Percentiles rank a stretch among this genome's conserved stretches.
Conservation (phyloP, 2,113 vertebrate species). For the Muntiacus reevesi region DNA sequence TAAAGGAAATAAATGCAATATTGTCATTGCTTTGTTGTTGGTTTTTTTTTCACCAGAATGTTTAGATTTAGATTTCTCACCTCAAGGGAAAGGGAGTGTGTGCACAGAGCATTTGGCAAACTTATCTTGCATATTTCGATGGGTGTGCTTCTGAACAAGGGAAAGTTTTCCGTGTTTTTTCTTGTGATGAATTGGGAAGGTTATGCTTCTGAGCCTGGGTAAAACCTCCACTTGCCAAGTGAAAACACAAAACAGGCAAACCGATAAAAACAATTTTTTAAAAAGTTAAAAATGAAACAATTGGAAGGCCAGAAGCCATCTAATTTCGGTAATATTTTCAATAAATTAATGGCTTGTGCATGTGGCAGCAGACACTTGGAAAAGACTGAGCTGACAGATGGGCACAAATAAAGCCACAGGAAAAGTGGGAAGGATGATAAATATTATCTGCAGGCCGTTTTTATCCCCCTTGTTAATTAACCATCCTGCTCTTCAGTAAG, state of each 20-base stretch:
- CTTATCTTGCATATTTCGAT: background rate
- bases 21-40: background rate
- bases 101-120: background rate
- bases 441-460: slow-evolving; percentile 19
- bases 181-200: background rate
- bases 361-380: slow-evolving; percentile 52
- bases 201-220: background rate
- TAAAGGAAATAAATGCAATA: background rate
- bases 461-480: slow-evolving; percentile 41
- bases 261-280: background rate
- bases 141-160: background rate
- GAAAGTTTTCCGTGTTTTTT: background rate
- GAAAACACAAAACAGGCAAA: slow-evolving; percentile 10
- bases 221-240: background rate
- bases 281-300: slow-evolving; percentile 3
- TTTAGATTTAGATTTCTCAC: slow-evolving; percentile 20
- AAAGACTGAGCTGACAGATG: slow-evolving; percentile 65
- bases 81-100: background rate
- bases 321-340: slow-evolving; percentile 50
- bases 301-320: slow-evolving; percentile 16
- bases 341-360: slow-evolving; percentile 47
- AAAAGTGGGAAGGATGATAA: slow-evolving; percentile 4
- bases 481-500: background rate
- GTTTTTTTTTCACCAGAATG: slow-evolving; percentile 11
- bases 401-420: slow-evolving; percentile 46